phyloP scores from a whole-genome alignment of 2,113 vertebrate genomes.

The Pelecanoides urinatrix region DNA sequence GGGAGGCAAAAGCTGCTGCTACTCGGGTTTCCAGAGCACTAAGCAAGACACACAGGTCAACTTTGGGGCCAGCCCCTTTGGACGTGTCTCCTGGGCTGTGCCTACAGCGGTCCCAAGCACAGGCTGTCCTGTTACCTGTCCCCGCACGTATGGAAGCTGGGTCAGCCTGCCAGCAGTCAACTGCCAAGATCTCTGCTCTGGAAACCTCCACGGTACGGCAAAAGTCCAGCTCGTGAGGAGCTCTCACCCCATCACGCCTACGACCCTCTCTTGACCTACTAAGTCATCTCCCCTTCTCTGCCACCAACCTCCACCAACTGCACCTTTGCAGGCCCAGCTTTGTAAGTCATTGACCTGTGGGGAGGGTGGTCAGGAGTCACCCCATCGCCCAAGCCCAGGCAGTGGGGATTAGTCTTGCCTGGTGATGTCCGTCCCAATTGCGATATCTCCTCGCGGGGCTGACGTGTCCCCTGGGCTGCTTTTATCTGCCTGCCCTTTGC shows the following conservation, averaged over 20 bases:
- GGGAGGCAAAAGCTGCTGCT: not conserved
- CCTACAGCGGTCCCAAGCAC: too few species aligned
- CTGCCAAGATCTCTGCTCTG: not conserved
- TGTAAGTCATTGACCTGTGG: not conserved
- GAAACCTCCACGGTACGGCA: not conserved
- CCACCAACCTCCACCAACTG: not conserved
- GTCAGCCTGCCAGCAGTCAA: not conserved
- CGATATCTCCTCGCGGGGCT: not conserved
- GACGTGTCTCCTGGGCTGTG: too few species aligned
- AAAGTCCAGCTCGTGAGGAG: not conserved
- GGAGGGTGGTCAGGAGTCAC: rapidly evolving
- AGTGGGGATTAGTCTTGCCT: not conserved
- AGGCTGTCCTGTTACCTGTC: too few species aligned
- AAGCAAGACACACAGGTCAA: too few species aligned
- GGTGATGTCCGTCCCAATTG: rapidly evolving
- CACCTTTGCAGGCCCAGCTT: not conserved
- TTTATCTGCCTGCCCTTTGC: not conserved
- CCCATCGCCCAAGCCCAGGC: not conserved
- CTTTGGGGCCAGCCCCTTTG: too few species aligned
- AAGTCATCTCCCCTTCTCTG: not conserved
- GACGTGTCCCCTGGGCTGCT: not conserved
- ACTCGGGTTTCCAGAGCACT: not conserved
- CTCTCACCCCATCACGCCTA: not conserved
- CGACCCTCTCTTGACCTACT: rapidly evolving
- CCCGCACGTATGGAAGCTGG: not conserved